Base-by-base conservation (phyloP, 2,888 invertebrate genomes). In the Tribolium freemani region DNA sequence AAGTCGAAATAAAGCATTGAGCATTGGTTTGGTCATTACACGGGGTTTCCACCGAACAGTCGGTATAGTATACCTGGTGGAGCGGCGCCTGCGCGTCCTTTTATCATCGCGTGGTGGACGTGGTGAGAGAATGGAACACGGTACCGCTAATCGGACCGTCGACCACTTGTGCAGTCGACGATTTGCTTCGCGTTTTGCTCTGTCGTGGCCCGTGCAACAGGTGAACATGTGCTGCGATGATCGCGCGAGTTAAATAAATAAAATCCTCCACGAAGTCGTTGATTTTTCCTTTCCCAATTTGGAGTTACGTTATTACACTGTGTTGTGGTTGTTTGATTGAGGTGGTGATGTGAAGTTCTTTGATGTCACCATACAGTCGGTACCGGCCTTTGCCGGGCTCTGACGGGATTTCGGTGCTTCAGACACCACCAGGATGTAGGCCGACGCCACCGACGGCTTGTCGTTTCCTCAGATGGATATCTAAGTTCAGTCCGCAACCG, bases 381-480 rank as follows among this genome's bases (percentile, higher is more conserved):
- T 87, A 87, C 83, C 85, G 86, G 83, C 86, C 86, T 11, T 79
- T 87, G 82, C 86, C 86, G 80, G 86, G 85, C 64, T 81, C 84
- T 73, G 85, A 86, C 68, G 82, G 84, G 75, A 79, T 74, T 38
- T 69, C 76, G 78, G 51, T 75, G 74, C 48, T 77, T 77, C 71
- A 76, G 73, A 78, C 82, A 26, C 79, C 82, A 20, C 82, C 78
- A 73, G 81, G 81, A 72, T 83, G 83, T 71, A 76, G 81, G 5
- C 75, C 78, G 13, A 75, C 83, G 16, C 79, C 84, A 11, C 86
- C 88, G 26, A 88, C 88, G 5, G 88, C 88, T 8, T 87, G 89
- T 75, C 83, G 88, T 70, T 89, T 89, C 79, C 85, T 89, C 74
- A 85, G 88, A 79, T 89, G 89, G 89, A 88, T 89, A 78, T 86